phyloP scores from a whole-genome alignment of 2,888 invertebrate species.

The Tetragonula carbonaria region DNA sequence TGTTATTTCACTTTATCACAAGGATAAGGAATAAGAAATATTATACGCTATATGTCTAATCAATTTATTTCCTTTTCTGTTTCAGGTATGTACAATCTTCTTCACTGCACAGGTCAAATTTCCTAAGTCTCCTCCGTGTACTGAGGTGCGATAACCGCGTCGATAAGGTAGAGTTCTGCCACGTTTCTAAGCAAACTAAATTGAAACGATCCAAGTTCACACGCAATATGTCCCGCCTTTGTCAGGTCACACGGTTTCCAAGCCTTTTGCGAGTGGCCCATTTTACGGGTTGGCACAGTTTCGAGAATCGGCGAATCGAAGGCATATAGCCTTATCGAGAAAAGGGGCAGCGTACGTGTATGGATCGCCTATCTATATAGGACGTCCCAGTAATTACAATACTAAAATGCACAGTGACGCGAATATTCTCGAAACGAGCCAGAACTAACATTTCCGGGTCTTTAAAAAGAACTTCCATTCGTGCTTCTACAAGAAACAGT shows the following conservation, averaged over 20 bases:
- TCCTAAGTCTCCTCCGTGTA: background rate
- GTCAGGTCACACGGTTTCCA: slow-evolving; percentile 8
- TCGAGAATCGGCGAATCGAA: slow-evolving; percentile 63
- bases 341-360: background rate
- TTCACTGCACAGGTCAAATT: background rate
- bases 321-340: slow-evolving; percentile 49
- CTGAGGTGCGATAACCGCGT: background rate
- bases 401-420: too few relatives aligned
- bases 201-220: slow-evolving; percentile 38
- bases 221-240: slow-evolving; percentile 25
- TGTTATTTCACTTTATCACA: background rate
- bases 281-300: slow-evolving; percentile 67
- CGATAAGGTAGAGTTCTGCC: slow-evolving; percentile 6
- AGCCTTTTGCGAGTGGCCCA: slow-evolving; percentile 56
- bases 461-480: too few relatives aligned
- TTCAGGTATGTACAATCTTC: slow-evolving; percentile 57
- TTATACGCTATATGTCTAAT: background rate
- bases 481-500: too few relatives aligned
- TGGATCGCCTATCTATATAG: background rate
- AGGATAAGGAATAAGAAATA: background rate
- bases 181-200: background rate
- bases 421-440: too few relatives aligned
- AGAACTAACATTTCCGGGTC: too few relatives aligned
- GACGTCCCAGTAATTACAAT: too few relatives aligned
- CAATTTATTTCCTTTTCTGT: slow-evolving; percentile 31